phyloP scores from a whole-genome alignment of 2,797 vertebrate genomes.

The Silurus lanzhouensis region DNA sequence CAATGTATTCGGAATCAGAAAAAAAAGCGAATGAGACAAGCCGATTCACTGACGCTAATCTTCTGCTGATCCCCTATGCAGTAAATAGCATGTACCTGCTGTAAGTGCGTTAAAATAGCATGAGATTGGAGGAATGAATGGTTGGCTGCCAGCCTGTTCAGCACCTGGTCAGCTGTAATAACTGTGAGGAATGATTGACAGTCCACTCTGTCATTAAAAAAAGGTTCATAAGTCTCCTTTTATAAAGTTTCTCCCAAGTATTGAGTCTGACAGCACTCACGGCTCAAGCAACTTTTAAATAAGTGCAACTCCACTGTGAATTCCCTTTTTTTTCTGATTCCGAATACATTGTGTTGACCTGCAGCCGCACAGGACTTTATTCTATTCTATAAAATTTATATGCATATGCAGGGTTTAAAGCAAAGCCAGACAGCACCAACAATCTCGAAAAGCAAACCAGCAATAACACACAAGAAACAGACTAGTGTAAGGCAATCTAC shows the following conservation, averaged over 20 bases:
- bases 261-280: not conserved
- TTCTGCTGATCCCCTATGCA: not conserved
- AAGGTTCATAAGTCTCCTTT: not conserved
- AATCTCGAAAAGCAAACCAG: not conserved
- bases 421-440: not conserved
- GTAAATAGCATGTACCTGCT: not conserved
- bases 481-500: not conserved
- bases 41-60: not conserved
- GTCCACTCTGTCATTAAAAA: not conserved
- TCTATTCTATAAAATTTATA: not conserved
- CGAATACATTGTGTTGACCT: not conserved
- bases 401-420: not conserved
- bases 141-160: not conserved
- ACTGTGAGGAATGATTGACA: not conserved
- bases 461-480: not conserved
- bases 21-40: not conserved
- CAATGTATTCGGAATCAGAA: too few relatives aligned
- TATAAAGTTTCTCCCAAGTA: not conserved
- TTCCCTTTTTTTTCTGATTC: not conserved
- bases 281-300: not conserved
- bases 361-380: not conserved
- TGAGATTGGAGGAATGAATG: not conserved
- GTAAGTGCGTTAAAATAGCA: slow-evolving; percentile 17
- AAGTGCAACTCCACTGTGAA: not conserved
- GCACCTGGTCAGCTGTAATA: not conserved